A percentile compares a stretch with the other conserved stretches of the same genome.
phyloP scores from a whole-genome alignment of 2,797 vertebrate genomes.

The Zalophus californianus region DNA sequence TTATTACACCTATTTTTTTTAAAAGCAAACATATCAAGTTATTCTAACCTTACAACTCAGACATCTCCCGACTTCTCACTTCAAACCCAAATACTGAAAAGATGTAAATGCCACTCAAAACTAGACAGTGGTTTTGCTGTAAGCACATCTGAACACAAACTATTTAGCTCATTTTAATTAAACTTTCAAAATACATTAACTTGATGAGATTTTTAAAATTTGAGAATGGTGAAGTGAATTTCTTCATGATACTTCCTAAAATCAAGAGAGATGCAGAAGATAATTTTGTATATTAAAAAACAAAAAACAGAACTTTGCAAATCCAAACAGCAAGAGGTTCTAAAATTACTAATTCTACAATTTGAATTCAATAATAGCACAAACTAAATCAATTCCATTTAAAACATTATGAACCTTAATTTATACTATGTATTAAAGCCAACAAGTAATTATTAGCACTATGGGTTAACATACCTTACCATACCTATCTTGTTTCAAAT shows the following conservation, averaged over 20 bases:
- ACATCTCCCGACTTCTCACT: background rate
- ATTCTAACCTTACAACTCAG: conserved; percentile 35
- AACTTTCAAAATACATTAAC: conserved; percentile 40
- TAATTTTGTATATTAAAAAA: conserved; percentile 4
- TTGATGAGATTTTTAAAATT: conserved; percentile 46
- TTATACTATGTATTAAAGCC: conserved; percentile 14
- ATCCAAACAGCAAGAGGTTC: conserved; percentile 13
- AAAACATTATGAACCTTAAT: conserved; percentile 29
- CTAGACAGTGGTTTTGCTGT: background rate
- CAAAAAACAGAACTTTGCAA: background rate
- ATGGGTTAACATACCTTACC: conserved; percentile 41
- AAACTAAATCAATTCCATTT: background rate
- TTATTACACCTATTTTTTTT: background rate
- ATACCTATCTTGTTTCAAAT: conserved; percentile 36
- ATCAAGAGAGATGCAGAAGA: conserved; percentile 20
- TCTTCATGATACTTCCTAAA: background rate
- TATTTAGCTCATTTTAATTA: conserved; percentile 16
- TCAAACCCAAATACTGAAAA: conserved; percentile 21
- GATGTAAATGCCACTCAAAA: background rate
- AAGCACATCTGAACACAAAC: conserved; percentile 18
- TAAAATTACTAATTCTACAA: conserved; percentile 51
- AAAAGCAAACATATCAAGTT: background rate
- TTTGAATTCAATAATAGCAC: background rate
- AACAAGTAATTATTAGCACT: conserved; percentile 29
- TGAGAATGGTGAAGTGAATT: conserved; percentile 48